Evolutionary conservation across 1,140 invertebrate genomes (phyloP).

Genomic region (Euglossa dilemma): DNA sequence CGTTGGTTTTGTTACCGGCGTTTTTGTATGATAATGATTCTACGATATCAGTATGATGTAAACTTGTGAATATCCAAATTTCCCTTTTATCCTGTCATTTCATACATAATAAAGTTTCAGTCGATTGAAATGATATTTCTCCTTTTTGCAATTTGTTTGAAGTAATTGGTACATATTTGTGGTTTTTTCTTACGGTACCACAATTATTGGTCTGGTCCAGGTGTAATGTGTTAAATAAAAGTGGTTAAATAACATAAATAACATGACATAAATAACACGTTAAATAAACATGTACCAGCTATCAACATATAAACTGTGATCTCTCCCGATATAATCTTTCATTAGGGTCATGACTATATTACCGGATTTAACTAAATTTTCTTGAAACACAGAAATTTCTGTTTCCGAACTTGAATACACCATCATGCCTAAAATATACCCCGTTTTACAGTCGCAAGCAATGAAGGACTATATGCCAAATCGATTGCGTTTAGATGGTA

Average conservation of each 20-base stretch:
- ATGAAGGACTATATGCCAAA: too few relatives aligned
- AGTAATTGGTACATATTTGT: slow-evolving; percentile 67
- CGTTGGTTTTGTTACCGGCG: background rate
- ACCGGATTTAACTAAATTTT: slow-evolving; percentile 63
- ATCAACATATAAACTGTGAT: slow-evolving; percentile 74
- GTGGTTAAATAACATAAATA: too few relatives aligned
- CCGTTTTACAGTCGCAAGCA: too few relatives aligned
- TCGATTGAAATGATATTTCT: slow-evolving; percentile 58
- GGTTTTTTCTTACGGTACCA: slow-evolving; percentile 70
- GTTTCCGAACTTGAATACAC: too few relatives aligned
- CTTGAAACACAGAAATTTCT: background rate
- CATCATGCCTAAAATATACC: too few relatives aligned
- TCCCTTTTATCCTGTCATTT: too few relatives aligned
- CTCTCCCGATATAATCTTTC: slow-evolving; percentile 62
- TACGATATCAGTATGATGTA: slow-evolving; percentile 52
- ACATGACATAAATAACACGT: too few relatives aligned
- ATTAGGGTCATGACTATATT: slow-evolving; percentile 72
- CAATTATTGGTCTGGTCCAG: slow-evolving; percentile 66
- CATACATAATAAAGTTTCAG: too few relatives aligned
- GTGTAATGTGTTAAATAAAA: slow-evolving; percentile 65
- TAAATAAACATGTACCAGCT: slow-evolving; percentile 78
- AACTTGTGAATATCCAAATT: too few relatives aligned
- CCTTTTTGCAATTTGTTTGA: slow-evolving; percentile 61
- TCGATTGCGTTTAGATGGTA: slow-evolving; percentile 66
- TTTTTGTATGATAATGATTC: slow-evolving; percentile 24